Conservation (phyloP, 2,888 invertebrate species). For the Parnassius apollo region DNA sequence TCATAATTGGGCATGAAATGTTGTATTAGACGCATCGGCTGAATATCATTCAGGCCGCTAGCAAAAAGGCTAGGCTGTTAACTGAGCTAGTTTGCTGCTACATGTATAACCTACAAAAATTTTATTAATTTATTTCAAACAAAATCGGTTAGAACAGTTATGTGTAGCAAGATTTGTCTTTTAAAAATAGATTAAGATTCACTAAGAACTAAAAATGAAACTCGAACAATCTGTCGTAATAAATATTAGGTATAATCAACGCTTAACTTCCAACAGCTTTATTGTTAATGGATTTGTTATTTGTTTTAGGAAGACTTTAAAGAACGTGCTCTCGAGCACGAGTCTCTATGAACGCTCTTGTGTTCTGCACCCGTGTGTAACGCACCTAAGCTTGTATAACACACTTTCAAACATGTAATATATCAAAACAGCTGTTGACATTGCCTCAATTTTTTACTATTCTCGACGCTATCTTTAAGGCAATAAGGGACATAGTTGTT, state of each 20-base stretch:
- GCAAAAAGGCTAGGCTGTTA: too few relatives aligned
- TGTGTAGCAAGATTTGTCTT: background rate
- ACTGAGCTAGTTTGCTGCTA: too few relatives aligned
- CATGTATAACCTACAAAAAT: too few relatives aligned
- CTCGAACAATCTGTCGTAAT: background rate
- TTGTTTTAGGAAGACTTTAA: constrained; percentile 5
- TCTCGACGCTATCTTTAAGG: too few relatives aligned
- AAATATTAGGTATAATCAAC: background rate
- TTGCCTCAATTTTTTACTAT: background rate
- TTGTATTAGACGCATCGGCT: too few relatives aligned
- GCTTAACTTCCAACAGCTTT: background rate
- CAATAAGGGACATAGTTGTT: background rate
- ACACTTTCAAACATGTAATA: background rate
- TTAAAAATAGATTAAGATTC: background rate
- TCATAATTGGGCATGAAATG: too few relatives aligned
- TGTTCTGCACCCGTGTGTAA: constrained; percentile 15
- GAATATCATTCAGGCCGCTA: too few relatives aligned
- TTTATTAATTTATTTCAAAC: too few relatives aligned
- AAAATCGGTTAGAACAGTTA: too few relatives aligned
- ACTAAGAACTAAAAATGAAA: background rate
- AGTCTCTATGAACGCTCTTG: constrained; percentile 5
- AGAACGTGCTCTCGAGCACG: constrained; percentile 13
- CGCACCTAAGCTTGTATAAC: constrained; percentile 2
- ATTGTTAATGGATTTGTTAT: background rate
- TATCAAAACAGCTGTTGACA: constrained; percentile 12